Percentiles rank a stretch among this genome's conserved stretches.
phyloP scores from a whole-genome alignment of 2,888 invertebrate genomes.

The Epinotia demarniana region DNA sequence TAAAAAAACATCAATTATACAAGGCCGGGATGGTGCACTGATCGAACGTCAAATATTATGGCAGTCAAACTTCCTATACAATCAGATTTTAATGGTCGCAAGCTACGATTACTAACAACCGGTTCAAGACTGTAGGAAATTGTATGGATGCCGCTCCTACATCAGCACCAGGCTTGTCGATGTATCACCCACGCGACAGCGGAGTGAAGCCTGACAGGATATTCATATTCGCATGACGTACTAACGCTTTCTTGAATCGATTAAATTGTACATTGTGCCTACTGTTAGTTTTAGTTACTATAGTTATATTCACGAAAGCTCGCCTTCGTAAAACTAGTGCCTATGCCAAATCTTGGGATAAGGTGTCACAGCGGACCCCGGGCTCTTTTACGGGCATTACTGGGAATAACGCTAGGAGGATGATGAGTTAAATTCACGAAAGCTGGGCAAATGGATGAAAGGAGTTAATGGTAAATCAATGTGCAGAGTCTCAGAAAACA shows the following conservation, averaged over 20 bases:
- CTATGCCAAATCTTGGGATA: too few species aligned
- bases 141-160: constrained; percentile 21
- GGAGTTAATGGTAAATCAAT: too few species aligned
- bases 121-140: neutral
- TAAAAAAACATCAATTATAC: too few species aligned
- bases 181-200: constrained; percentile 43
- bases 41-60: neutral
- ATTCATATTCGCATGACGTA: constrained; percentile 41
- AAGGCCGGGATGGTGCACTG: neutral
- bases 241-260: constrained; percentile 27
- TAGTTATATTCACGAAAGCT: neutral
- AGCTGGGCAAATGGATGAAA: too few species aligned
- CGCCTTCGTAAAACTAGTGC: too few species aligned
- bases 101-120: neutral
- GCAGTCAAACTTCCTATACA: neutral
- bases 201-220: constrained; percentile 39
- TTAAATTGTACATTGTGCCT: constrained; percentile 4
- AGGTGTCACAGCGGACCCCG: too few species aligned
- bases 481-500: too few species aligned
- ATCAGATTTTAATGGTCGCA: too few species aligned
- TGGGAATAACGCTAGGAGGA: too few species aligned
- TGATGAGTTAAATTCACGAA: neutral
- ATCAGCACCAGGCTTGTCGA: constrained; percentile 21
- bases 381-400: too few species aligned
- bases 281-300: constrained; percentile 22